Percentiles rank a stretch among this genome's conserved stretches.
These are phyloP conservation scores for Limnephilus marmoratus DNA, from an alignment of 2,888 invertebrate genomes.

Conservation along the genomic window DNA sequence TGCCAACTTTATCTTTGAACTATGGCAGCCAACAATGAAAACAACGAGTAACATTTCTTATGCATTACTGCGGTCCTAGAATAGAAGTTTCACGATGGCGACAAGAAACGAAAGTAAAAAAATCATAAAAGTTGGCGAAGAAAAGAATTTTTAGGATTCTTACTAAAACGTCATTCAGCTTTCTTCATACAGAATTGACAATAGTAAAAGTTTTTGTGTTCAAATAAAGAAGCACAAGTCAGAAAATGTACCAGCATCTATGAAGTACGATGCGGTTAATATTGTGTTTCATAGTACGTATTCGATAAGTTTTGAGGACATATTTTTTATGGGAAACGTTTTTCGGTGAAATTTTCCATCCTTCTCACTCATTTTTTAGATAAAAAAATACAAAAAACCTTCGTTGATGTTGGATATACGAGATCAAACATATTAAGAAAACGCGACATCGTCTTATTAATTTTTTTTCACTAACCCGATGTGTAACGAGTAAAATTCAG, in stretches of 20 bases:
- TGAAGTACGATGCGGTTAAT: not conserved
- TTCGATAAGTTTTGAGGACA: not conserved
- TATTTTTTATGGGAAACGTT: not conserved
- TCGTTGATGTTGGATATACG: no score
- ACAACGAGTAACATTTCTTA: constrained; percentile 19
- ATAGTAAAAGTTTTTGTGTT: not conserved
- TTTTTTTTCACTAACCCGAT: no score
- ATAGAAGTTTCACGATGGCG: not conserved
- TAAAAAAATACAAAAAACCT: no score
- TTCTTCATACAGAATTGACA: not conserved
- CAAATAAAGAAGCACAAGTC: not conserved
- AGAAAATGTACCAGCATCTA: no score
- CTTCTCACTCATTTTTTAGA: no score
- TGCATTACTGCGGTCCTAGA: constrained; percentile 18
- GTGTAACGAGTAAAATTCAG: no score
- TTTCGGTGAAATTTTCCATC: not conserved
- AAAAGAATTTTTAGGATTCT: not conserved
- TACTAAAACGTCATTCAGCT: not conserved
- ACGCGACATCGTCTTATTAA: no score
- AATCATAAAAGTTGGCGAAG: not conserved
- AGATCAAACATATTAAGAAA: no score
- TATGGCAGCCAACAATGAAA: constrained; percentile 20
- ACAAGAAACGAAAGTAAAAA: not conserved
- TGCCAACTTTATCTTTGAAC: constrained; percentile 15
- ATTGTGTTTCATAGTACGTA: not conserved